Percentiles rank a stretch among this genome's conserved stretches.
These are phyloP conservation scores for Rhingia rostrata DNA, from an alignment of 2,888 invertebrate genomes.

Conservation along the genomic window DNA sequence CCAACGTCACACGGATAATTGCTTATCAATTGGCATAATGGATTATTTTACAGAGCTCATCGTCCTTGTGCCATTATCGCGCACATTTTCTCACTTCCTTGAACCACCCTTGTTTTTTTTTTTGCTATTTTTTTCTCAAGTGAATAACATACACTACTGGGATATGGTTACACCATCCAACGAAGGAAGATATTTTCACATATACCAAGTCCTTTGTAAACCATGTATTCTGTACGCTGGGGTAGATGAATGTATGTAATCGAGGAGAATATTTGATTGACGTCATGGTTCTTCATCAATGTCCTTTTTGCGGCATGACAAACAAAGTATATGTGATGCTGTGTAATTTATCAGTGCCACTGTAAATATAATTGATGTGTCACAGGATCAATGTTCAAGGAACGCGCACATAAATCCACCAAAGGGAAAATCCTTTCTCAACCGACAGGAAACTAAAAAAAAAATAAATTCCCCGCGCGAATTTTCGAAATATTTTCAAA, in stretches of 20 bases:
- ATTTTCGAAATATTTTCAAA: constrained; percentile 1
- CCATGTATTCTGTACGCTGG: neutral
- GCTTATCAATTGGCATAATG: constrained; percentile 67
- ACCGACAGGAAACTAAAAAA: neutral
- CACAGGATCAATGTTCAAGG: constrained; percentile 2
- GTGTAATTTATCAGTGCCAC: constrained; percentile 44
- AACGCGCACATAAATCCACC: neutral
- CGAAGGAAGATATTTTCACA: constrained; percentile 20
- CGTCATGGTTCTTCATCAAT: constrained; percentile 65
- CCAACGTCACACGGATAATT: constrained; percentile 52
- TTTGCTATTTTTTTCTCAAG: constrained; percentile 28
- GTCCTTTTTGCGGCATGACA: constrained; percentile 42
- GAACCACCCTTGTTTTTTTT: constrained; percentile 17
- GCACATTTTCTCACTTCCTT: constrained; percentile 33
- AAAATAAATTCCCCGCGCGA: constrained; percentile 10
- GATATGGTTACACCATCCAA: too few relatives aligned
- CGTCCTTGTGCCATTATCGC: constrained; percentile 25
- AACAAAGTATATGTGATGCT: constrained; percentile 1
- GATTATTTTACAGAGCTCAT: constrained; percentile 16
- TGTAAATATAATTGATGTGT: constrained; percentile 40
- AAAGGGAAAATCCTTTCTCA: neutral
- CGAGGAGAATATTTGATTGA: constrained; percentile 48
- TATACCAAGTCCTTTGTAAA: constrained; percentile 29
- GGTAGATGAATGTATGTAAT: constrained; percentile 9
- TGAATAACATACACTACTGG: neutral